phyloP scores from a whole-genome alignment of 2,113 vertebrate genomes.

The Ursus arctos region DNA sequence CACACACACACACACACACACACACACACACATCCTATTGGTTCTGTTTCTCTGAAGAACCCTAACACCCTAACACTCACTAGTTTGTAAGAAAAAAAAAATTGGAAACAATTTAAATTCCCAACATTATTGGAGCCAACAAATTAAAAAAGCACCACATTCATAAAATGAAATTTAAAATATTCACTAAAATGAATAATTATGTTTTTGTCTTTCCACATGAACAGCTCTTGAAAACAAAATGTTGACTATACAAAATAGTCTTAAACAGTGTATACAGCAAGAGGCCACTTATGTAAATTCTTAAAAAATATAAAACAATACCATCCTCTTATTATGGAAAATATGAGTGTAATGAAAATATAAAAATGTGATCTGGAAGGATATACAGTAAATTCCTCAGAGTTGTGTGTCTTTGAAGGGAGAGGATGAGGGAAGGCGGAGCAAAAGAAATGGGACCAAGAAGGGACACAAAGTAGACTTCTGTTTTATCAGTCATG shows the following conservation, averaged over 20 bases:
- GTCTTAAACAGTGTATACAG: not conserved
- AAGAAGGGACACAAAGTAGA: not conserved
- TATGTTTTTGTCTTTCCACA: conserved; percentile 27
- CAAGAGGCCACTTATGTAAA: not conserved
- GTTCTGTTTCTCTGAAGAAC: not conserved
- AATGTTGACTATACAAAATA: conserved; percentile 11
- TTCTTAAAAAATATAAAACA: not conserved
- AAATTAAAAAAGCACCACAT: not conserved
- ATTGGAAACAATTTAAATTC: not conserved
- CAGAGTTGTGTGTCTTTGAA: not conserved
- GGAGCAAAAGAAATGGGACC: not conserved
- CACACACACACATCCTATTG: not conserved
- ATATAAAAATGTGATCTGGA: not conserved
- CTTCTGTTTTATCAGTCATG: not conserved
- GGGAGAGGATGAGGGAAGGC: not conserved
- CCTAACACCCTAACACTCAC: not conserved
- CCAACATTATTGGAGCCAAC: not conserved
- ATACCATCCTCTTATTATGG: not conserved
- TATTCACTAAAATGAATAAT: not conserved
- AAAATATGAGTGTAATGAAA: conserved; percentile 15
- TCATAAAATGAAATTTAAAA: conserved; percentile 1
- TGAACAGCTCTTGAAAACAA: not conserved
- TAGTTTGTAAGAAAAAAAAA: not conserved
- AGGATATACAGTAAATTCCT: not conserved
- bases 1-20: not conserved